Conservation (phyloP, 2,797 vertebrate genomes). For the Sebastes oblongus region DNA sequence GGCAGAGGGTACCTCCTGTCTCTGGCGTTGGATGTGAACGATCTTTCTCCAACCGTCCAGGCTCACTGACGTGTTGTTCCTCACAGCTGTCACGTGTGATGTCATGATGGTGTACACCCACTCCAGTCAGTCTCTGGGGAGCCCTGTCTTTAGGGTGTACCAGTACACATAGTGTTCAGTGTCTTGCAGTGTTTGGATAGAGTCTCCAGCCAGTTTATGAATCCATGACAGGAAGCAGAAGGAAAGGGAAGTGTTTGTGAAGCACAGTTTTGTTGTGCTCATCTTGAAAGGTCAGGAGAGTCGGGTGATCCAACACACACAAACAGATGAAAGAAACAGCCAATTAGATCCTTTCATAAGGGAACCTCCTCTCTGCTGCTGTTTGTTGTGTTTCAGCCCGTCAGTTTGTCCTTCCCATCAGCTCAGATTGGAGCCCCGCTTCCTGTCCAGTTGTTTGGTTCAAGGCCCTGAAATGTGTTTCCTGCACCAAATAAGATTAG, state of each 20-base stretch:
- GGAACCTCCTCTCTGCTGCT: slow-evolving; percentile 13
- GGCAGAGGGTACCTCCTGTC: no score
- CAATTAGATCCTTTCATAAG: background rate
- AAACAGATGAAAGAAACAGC: background rate
- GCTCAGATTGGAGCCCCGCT: slow-evolving; percentile 42
- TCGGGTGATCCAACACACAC: background rate
- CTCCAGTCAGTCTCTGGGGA: background rate
- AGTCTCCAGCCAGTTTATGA: background rate
- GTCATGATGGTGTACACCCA: background rate
- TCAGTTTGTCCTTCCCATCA: slow-evolving; percentile 40
- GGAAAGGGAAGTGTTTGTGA: background rate
- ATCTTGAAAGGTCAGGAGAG: background rate
- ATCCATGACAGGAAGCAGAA: background rate
- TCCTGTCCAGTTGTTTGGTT: slow-evolving; percentile 63
- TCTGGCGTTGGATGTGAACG: no score
- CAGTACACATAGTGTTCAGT: background rate
- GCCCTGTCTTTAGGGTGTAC: background rate
- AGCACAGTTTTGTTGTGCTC: background rate
- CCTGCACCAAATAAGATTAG: slow-evolving; percentile 71
- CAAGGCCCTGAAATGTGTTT: slow-evolving; percentile 74
- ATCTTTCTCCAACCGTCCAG: no score
- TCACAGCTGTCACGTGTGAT: no score
- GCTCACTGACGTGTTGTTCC: no score
- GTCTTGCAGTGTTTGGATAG: background rate
- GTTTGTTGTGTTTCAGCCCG: slow-evolving; percentile 32